phyloP scores from a whole-genome alignment of 2,888 invertebrate species.

The Heliconius hortense region DNA sequence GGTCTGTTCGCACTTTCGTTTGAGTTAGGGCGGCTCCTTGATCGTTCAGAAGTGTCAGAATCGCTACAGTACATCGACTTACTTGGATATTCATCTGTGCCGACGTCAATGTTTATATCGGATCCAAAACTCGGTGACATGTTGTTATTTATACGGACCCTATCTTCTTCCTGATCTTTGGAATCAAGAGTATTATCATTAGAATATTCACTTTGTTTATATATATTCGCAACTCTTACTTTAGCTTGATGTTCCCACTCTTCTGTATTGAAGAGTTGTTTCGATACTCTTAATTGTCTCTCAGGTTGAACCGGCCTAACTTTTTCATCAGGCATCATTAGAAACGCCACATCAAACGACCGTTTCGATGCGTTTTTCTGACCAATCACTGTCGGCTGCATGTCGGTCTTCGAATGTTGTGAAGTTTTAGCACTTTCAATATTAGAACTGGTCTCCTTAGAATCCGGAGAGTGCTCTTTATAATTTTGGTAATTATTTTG shows the following conservation, averaged over 20 bases:
- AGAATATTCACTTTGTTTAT: constrained; percentile 71
- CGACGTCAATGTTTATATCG: constrained; percentile 77
- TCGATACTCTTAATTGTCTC: constrained; percentile 78
- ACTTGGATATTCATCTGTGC: constrained; percentile 77
- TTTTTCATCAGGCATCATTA: constrained; percentile 94
- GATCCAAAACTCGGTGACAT: constrained; percentile 76
- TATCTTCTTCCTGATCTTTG: constrained; percentile 72
- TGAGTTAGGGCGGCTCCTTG: constrained; percentile 77
- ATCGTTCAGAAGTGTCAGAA: constrained; percentile 76
- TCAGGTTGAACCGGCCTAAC: constrained; percentile 84
- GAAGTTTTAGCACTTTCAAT: constrained; percentile 78
- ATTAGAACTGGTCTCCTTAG: constrained; percentile 72
- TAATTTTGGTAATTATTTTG: constrained; percentile 78
- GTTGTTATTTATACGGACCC: constrained; percentile 70
- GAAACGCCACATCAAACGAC: constrained; percentile 94
- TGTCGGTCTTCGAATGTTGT: constrained; percentile 65
- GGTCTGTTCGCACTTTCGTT: constrained; percentile 80
- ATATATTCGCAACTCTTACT: constrained; percentile 64
- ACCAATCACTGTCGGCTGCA: constrained; percentile 66
- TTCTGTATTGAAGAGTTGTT: constrained; percentile 74
- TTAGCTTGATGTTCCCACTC: constrained; percentile 75
- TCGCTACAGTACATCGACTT: constrained; percentile 77
- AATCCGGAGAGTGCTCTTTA: constrained; percentile 74
- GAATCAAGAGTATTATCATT: constrained; percentile 65
- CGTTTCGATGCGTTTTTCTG: constrained; percentile 84